Evolutionary conservation across 1,140 invertebrate genomes (phyloP).

Genomic region (Drosophila rhopaloa): DNA sequence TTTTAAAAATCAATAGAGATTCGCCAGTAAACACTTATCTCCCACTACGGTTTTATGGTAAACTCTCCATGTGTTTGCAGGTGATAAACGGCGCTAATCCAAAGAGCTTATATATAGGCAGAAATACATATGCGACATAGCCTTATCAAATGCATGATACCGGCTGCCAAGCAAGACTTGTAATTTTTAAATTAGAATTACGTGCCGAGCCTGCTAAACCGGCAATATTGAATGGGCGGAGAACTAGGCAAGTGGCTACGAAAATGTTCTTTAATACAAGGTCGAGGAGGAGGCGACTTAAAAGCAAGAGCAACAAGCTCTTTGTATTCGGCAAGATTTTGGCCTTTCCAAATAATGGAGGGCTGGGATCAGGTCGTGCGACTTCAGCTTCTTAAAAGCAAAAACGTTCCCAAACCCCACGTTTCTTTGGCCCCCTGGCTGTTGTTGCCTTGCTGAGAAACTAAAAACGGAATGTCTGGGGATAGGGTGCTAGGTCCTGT

Average conservation of each 20-base stretch:
- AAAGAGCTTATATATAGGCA: slow-evolving; percentile 4
- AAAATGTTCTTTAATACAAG: slow-evolving; percentile 40
- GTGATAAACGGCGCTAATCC: slow-evolving; percentile 29
- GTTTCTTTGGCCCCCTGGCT: slow-evolving; percentile 56
- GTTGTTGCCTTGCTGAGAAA: neutral
- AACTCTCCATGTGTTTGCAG: slow-evolving; percentile 3
- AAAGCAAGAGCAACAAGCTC: slow-evolving; percentile 37
- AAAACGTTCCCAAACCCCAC: slow-evolving; percentile 32
- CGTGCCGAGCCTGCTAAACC: slow-evolving; percentile 61
- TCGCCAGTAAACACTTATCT: too few species aligned
- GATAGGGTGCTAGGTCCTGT: neutral
- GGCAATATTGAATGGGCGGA: slow-evolving; percentile 24
- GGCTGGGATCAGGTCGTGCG: slow-evolving; percentile 29
- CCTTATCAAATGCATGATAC: slow-evolving; percentile 60
- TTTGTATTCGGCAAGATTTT: neutral
- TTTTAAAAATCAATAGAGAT: too few species aligned
- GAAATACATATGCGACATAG: slow-evolving; percentile 28
- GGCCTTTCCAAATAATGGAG: neutral
- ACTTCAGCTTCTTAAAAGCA: slow-evolving; percentile 27
- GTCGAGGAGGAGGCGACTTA: neutral
- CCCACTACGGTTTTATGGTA: neutral
- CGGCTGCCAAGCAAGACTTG: slow-evolving; percentile 58
- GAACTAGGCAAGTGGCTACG: slow-evolving; percentile 31
- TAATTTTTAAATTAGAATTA: slow-evolving; percentile 81
- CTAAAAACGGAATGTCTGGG: slow-evolving; percentile 5